phyloP scores from a whole-genome alignment of 2,888 invertebrate species.

The Ypsolopha scabrella region DNA sequence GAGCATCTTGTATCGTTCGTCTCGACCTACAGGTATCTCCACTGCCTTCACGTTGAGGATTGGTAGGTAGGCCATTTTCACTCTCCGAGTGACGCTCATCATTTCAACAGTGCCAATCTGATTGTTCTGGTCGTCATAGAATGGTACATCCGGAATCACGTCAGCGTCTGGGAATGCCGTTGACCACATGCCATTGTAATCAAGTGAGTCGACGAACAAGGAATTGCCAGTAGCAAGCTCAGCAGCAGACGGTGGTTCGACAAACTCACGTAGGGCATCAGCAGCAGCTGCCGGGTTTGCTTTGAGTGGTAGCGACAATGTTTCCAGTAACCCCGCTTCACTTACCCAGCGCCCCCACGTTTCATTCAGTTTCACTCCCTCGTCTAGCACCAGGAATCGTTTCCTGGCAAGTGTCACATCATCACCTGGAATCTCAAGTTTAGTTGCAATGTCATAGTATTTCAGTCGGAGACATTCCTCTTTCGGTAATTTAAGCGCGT shows the following conservation, averaged over 20 bases:
- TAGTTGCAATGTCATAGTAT: conserved; percentile 19
- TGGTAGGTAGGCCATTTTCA: conserved; percentile 19
- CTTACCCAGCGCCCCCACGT: conserved; percentile 11
- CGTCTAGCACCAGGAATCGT: conserved; percentile 15
- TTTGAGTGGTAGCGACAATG: conserved; percentile 12
- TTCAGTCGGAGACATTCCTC: conserved; percentile 16
- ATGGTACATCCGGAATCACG: conserved; percentile 15
- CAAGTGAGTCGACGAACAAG: conserved; percentile 18
- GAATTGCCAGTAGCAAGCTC: conserved; percentile 17
- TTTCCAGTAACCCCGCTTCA: conserved; percentile 10
- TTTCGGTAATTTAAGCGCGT: conserved; percentile 9
- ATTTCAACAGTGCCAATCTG: conserved; percentile 20
- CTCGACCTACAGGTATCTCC: conserved; percentile 23
- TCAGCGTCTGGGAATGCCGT: conserved; percentile 18
- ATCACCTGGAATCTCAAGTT: conserved; percentile 13
- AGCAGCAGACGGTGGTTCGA: conserved; percentile 7
- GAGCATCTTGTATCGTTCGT: conserved; percentile 14
- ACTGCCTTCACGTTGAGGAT: conserved; percentile 20
- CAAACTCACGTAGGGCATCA: conserved; percentile 8
- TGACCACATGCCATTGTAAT: conserved; percentile 19
- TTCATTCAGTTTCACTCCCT: conserved; percentile 10
- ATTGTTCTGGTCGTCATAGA: conserved; percentile 19
- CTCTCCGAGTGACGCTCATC: conserved; percentile 19
- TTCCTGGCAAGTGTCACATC: conserved; percentile 16
- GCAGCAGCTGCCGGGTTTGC: conserved; percentile 7